A percentile compares a stretch with the other conserved stretches of the same genome.
These are phyloP conservation scores for Mustelus asterias DNA, from an alignment of 2,113 vertebrate genomes.

Conservation along the genomic window DNA sequence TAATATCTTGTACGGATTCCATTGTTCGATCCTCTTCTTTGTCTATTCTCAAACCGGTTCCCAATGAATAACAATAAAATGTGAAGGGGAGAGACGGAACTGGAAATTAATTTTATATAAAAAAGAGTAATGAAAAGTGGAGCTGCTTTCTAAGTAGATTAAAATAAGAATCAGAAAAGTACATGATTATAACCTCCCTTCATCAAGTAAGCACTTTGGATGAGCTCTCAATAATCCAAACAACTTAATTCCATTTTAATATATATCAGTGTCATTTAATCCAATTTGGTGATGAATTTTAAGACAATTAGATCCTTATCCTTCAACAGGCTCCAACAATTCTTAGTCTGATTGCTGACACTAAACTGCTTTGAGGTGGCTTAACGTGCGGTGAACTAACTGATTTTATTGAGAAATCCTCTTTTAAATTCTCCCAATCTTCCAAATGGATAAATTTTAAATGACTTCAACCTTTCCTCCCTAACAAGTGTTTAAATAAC, in stretches of 20 bases:
- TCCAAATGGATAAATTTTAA: background rate
- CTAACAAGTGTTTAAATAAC: background rate
- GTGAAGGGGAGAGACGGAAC: background rate
- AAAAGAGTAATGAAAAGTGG: background rate
- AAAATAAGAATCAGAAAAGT: constrained; percentile 9
- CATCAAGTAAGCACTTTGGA: constrained; percentile 1
- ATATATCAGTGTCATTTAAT: background rate
- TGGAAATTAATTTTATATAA: background rate
- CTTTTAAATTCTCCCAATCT: background rate
- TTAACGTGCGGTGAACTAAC: background rate
- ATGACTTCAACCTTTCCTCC: background rate
- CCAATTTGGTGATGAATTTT: constrained; percentile 32
- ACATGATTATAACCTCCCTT: background rate
- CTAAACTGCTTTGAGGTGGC: background rate
- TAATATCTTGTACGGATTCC: background rate
- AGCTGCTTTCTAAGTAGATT: constrained; percentile 8
- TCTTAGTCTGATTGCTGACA: background rate
- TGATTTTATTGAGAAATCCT: background rate
- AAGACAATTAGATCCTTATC: constrained; percentile 32
- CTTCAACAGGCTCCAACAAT: background rate
- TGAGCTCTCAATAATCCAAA: constrained; percentile 18
- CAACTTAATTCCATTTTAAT: constrained; percentile 27
- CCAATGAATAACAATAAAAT: background rate
- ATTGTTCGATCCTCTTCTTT: background rate
- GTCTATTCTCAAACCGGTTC: background rate